Conservation (phyloP, 2,797 vertebrate genomes). For the Poeciliopsis presidionis region DNA sequence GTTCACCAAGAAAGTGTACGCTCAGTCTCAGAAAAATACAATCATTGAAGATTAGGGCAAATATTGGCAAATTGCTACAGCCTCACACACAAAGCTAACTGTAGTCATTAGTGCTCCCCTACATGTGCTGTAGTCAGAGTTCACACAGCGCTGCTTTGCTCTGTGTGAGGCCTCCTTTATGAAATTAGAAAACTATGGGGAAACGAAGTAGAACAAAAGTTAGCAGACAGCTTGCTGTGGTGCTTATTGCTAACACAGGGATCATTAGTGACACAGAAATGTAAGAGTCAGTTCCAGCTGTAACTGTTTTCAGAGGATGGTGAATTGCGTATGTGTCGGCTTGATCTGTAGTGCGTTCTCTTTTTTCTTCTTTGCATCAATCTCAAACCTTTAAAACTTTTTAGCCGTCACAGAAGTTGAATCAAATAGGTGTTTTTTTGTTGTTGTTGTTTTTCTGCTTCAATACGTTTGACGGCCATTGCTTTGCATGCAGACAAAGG, state of each 20-base stretch:
- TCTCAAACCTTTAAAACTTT: slow-evolving; percentile 29
- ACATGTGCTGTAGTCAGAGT: slow-evolving; percentile 39
- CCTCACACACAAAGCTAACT: slow-evolving; percentile 49
- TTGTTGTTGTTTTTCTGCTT: slow-evolving; percentile 6
- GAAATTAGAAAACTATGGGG: slow-evolving; percentile 32
- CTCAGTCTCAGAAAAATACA: slow-evolving; percentile 50
- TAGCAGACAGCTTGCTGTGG: slow-evolving; percentile 66
- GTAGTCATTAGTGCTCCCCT: slow-evolving; percentile 55
- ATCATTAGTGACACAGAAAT: slow-evolving; percentile 73
- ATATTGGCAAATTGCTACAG: slow-evolving; percentile 65
- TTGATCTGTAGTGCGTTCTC: neutral
- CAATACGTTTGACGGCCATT: slow-evolving; percentile 11
- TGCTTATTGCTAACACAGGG: slow-evolving; percentile 41
- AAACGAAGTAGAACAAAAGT: slow-evolving; percentile 52
- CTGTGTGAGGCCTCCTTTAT: slow-evolving; percentile 30
- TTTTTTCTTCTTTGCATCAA: too few relatives aligned
- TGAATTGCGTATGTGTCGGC: neutral
- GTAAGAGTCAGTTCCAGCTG: slow-evolving; percentile 7
- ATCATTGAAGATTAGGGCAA: slow-evolving; percentile 67
- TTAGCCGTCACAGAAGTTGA: neutral
- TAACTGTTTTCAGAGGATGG: slow-evolving; percentile 34
- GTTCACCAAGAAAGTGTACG: slow-evolving; percentile 21
- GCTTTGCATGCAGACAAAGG: slow-evolving; percentile 41
- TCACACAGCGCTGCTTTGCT: slow-evolving; percentile 16
- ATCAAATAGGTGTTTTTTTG: neutral